Conservation (phyloP, 2,113 vertebrate species). For the Ibidorhyncha struthersii region DNA sequence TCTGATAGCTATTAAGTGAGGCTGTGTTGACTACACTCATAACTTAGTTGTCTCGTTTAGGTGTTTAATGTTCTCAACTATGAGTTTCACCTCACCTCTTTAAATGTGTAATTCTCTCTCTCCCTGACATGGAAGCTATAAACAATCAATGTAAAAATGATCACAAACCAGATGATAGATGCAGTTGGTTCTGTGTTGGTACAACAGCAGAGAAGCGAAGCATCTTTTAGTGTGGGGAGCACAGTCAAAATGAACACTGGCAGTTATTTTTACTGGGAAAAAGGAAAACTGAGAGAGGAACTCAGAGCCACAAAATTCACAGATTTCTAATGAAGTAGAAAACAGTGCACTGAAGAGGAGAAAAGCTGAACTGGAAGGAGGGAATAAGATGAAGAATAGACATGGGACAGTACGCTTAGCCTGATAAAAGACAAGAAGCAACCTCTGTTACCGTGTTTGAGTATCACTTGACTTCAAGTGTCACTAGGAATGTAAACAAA, state of each 20-base stretch:
- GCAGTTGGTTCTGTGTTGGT: background rate
- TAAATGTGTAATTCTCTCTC: background rate
- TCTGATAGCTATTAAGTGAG: background rate
- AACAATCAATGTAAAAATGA: background rate
- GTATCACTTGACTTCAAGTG: constrained; percentile 10
- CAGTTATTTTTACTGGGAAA: background rate
- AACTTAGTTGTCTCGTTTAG: background rate
- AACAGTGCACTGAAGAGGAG: background rate
- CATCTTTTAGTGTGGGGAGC: background rate
- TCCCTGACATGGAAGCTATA: background rate
- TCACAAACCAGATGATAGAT: background rate
- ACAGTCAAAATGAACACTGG: background rate
- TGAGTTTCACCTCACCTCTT: background rate
- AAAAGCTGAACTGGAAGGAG: background rate
- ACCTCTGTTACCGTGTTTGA: background rate
- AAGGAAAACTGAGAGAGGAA: background rate
- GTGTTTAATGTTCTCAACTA: background rate
- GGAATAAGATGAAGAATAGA: background rate
- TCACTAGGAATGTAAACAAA: constrained; percentile 19
- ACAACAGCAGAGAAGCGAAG: background rate
- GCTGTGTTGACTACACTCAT: background rate
- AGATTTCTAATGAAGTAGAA: background rate
- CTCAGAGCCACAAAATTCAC: background rate
- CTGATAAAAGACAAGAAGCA: background rate
- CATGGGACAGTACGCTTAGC: background rate